Conservation (phyloP, 2,888 invertebrate genomes). For the Tanypteryx hageni region DNA sequence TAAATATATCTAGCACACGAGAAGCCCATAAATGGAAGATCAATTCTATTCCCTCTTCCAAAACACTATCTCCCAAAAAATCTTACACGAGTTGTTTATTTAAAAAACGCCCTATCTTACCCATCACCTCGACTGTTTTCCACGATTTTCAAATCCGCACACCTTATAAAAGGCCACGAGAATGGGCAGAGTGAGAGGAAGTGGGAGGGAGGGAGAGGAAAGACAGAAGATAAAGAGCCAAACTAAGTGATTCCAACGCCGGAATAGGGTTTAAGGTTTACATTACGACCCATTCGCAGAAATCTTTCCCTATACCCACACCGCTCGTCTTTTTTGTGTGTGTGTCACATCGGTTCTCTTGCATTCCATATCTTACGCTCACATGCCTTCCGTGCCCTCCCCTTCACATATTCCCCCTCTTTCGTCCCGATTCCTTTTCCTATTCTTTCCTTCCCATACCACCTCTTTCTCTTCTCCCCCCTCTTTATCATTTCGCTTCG, state of each 20-base stretch:
- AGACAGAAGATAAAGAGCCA: background rate
- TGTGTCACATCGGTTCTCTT: background rate
- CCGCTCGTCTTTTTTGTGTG: too few relatives aligned
- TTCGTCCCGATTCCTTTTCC: background rate
- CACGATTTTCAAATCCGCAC: background rate
- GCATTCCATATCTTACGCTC: background rate
- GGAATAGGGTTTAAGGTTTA: background rate
- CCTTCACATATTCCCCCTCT: background rate
- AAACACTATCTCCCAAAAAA: background rate
- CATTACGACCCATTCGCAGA: constrained; percentile 1
- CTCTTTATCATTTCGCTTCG: background rate
- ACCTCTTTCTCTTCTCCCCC: background rate
- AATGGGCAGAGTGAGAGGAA: background rate
- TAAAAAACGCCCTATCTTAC: background rate
- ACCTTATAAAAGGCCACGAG: background rate
- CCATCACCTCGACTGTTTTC: background rate
- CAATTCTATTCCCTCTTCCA: background rate
- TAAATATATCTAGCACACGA: background rate
- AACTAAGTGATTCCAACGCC: constrained; percentile 3
- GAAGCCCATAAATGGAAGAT: background rate
- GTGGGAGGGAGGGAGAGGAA: background rate
- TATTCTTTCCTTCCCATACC: background rate
- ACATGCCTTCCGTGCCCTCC: background rate
- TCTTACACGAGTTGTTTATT: background rate
- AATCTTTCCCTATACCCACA: background rate